Evolutionary conservation across 2,888 invertebrate species (phyloP), one percentile per base, ranked within the genome.

Genomic region (Diogma glabrata): DNA sequence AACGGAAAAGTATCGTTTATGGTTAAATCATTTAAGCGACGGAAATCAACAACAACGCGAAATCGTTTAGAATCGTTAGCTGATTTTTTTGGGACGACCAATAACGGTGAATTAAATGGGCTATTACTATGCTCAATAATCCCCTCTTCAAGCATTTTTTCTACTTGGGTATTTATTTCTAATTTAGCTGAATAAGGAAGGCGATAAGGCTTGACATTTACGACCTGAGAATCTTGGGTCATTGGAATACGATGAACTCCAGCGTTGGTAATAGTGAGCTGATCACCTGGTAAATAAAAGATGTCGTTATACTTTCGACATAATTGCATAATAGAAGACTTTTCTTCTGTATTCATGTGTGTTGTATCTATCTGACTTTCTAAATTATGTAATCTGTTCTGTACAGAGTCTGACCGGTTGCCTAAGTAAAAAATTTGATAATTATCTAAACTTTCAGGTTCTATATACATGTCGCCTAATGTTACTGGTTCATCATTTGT

Each of bases 1-100:
- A 58, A 19, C 1, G 57, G 57, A 9, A 36, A 36, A 8, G 14
- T 36, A 36, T 36, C 36, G 17, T 36, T 36, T 36, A 36, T 36
- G n/a, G 36, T 36, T 3, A 36, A 36, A 36, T 36, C 9, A 36
- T 36, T 36, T 17, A 36, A 17, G 3, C 14, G 36, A 36, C 36
- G 36, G 10, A 36, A 36, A n/a, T n/a, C 36, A 12, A 36, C 36
- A 3, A 36, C 36, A 36, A 36, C 14, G 9, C 6, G 36, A 14
- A 14, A 36, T 6, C 36, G 36, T 36, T 36, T 36, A 16, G 36
- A 14, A 6, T 36, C 36, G 14, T 36, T 8, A 17, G 4, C 3
- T 36, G 36, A 36, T 8, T 36, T 36, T 36, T 36, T 36, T 16
- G 36, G 36, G 17, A 36, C 36, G 14, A 36, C 36, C 3, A 36